Evolutionary conservation across 2,797 vertebrate genomes (phyloP).

Genomic region (Denticeps clupeoides): DNA sequence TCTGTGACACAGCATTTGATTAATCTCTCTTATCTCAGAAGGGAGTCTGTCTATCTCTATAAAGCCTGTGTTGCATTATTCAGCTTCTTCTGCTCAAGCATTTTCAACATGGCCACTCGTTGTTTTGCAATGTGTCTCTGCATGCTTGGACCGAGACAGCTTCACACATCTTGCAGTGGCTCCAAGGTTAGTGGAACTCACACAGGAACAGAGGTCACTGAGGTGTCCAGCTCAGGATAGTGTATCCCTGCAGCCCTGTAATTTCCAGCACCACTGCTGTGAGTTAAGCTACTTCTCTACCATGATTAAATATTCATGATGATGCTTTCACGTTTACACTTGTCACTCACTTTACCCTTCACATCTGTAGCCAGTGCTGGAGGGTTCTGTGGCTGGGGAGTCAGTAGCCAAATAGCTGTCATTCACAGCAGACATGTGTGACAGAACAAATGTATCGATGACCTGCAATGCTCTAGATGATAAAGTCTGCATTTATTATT

Average conservation of each 20-base stretch:
- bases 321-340: constrained; percentile 7
- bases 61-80: too few relatives aligned
- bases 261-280: neutral
- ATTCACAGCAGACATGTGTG: constrained; percentile 1
- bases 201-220: neutral
- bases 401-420: constrained; percentile 11
- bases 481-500: too few relatives aligned
- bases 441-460: neutral
- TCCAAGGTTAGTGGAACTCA: neutral
- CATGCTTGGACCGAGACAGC: neutral
- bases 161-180: neutral
- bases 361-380: constrained; percentile 4
- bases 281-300: neutral
- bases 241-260: neutral
- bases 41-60: too few relatives aligned
- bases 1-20: too few relatives aligned
- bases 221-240: neutral
- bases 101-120: too few relatives aligned
- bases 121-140: too few relatives aligned
- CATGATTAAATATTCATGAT: constrained; percentile 8
- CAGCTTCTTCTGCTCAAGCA: too few relatives aligned
- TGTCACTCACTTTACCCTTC: constrained; percentile 13
- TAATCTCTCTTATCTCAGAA: too few relatives aligned
- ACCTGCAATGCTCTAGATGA: neutral
- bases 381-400: neutral